Conservation (phyloP, 2,888 invertebrate species). For the Conus canariensis region DNA sequence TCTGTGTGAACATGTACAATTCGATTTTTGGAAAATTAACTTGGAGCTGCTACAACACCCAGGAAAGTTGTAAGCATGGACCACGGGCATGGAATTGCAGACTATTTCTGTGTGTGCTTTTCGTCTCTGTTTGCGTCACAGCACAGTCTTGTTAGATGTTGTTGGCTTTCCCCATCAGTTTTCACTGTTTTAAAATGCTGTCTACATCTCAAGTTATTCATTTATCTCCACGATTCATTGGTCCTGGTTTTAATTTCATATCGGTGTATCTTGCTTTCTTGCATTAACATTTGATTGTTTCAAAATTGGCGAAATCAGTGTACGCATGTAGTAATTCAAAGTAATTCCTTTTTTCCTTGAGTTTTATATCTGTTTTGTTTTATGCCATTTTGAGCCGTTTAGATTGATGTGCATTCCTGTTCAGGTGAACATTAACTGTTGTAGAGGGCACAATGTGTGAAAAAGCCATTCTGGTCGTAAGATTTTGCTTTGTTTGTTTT, state of each 20-base stretch:
- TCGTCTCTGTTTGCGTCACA: background rate
- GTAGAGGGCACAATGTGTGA: too few species aligned
- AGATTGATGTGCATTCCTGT: background rate
- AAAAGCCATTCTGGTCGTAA: too few species aligned
- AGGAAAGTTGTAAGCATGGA: background rate
- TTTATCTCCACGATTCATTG: background rate
- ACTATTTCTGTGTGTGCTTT: background rate
- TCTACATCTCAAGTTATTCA: background rate
- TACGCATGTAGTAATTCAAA: too few species aligned
- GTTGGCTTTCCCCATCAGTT: background rate
- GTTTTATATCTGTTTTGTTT: background rate
- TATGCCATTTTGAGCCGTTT: background rate
- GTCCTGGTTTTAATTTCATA: background rate
- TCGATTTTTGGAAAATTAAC: background rate
- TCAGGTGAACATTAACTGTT: too few species aligned
- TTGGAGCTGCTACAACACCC: background rate
- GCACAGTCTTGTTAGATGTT: background rate
- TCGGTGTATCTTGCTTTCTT: background rate
- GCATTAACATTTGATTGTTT: background rate
- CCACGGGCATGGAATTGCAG: background rate
- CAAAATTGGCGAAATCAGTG: too few species aligned
- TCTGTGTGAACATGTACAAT: slow-evolving; percentile 19
- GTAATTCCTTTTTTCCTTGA: background rate
- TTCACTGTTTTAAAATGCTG: background rate
- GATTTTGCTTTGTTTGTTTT: too few species aligned